phyloP scores from a whole-genome alignment of 2,888 invertebrate genomes.

The Corbicula japonica region DNA sequence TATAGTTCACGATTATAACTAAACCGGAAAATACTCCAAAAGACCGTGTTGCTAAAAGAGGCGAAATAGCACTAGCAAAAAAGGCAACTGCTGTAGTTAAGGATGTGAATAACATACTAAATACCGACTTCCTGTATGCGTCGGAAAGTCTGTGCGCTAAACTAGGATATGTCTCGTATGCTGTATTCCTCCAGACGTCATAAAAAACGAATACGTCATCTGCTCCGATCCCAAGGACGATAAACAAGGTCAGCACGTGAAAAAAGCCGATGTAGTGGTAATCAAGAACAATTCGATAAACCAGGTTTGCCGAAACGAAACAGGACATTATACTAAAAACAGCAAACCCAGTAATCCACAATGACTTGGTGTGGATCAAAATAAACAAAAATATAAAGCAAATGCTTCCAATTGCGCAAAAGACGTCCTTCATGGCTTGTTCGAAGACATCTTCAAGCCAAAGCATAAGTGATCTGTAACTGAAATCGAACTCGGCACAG shows the following conservation, averaged over 20 bases:
- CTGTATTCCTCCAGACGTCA: constrained; percentile 72
- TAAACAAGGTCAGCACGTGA: constrained; percentile 72
- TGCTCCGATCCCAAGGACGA: constrained; percentile 73
- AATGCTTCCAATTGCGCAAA: constrained; percentile 69
- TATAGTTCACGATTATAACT: constrained; percentile 71
- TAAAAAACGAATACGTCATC: constrained; percentile 74
- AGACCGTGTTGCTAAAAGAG: constrained; percentile 74
- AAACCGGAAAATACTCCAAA: constrained; percentile 79
- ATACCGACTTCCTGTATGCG: constrained; percentile 67
- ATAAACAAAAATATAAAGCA: constrained; percentile 71
- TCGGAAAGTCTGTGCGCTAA: constrained; percentile 72
- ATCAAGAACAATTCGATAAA: constrained; percentile 70
- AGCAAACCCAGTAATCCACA: constrained; percentile 70
- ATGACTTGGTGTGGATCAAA: constrained; percentile 71
- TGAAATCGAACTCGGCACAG: constrained; percentile 57
- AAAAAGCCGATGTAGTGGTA: constrained; percentile 74
- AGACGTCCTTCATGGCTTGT: constrained; percentile 68
- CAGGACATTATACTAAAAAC: constrained; percentile 71
- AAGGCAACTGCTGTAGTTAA: constrained; percentile 75
- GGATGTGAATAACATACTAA: constrained; percentile 76
- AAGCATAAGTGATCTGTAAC: constrained; percentile 57
- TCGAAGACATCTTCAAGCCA: constrained; percentile 51
- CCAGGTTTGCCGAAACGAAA: constrained; percentile 73
- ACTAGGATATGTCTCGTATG: constrained; percentile 49
- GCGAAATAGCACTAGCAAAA: constrained; percentile 72